Percentiles rank a stretch among this genome's conserved stretches.
Evolutionary conservation across 1,140 invertebrate genomes (phyloP).

Genomic region (Lepidotrigona ventralis): DNA sequence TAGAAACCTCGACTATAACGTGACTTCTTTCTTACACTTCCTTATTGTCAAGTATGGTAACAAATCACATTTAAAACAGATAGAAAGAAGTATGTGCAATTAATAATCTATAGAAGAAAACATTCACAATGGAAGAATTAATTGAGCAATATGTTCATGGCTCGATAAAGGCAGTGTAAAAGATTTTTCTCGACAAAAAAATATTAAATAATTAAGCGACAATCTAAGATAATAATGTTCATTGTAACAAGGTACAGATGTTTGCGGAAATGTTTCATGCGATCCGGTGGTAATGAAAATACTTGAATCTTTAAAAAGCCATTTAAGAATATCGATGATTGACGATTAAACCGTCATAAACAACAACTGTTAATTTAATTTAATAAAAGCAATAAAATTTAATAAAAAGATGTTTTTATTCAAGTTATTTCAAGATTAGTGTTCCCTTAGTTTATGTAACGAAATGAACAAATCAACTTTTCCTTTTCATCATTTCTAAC

Average conservation of each 20-base stretch:
- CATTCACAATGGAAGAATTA: constrained; percentile 57
- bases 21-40: constrained; percentile 33
- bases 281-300: neutral
- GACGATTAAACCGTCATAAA: neutral
- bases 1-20: constrained; percentile 27
- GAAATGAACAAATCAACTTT: neutral
- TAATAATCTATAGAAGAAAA: constrained; percentile 43
- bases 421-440: neutral
- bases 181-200: constrained; percentile 40
- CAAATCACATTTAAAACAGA: constrained; percentile 56
- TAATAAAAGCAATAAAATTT: neutral
- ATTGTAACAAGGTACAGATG: constrained; percentile 7
- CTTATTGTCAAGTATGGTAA: constrained; percentile 61
- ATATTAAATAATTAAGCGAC: constrained; percentile 28
- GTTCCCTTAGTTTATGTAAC: neutral
- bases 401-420: neutral
- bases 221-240: neutral
- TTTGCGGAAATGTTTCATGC: neutral
- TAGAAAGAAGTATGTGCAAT: constrained; percentile 41
- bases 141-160: constrained; percentile 64
- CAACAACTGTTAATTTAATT: neutral
- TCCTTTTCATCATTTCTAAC: neutral
- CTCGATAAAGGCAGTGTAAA: constrained; percentile 62
- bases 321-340: neutral
- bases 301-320: neutral